Base-by-base conservation (phyloP, 1,140 invertebrate genomes). In the Drosophila pandora region DNA sequence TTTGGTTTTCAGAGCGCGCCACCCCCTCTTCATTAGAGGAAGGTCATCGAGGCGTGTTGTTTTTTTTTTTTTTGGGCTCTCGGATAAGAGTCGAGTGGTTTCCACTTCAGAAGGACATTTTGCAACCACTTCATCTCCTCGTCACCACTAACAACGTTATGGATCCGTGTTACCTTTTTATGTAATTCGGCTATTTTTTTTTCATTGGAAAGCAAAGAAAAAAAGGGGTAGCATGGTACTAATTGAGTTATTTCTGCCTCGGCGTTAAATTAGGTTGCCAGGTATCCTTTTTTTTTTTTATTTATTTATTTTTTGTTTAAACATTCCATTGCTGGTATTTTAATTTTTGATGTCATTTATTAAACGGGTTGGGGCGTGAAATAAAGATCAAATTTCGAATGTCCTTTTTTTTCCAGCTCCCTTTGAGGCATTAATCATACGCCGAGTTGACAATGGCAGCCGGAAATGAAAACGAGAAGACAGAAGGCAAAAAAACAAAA, bases 261-360 rank as follows among this genome's bases (percentile, higher is more conserved):
- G 82, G 78, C 88, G 83, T 88, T 60, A 87, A 88, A 87, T 87
- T 88, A 83, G 83, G 83, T 83, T 88, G 76, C 52, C 21, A 17
- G 47, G 22, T 25, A 61, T 39, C 70, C 61, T 68, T 68, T 74
- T 25, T 37, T 22, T 57, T 17, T 2, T 17, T 7, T 13, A 13
- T 34, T 22, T 45, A n/a, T n/a, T n/a, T n/a, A n/a, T 17, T 4
- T 7, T 4, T 7, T 45, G 8, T 64, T 47, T 49, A 48, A 17
- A 43, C 32, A 47, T 9, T n/a, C 30, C 28, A 23, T 55, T 57
- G 50, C 57, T 70, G 61, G 70, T 47, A 59, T 82, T 87, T 87
- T 83, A 88, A 87, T 83, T 87, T 88, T 79, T 83, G 78, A 79
- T 87, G 63, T 79, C 83, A 87, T 88, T 87, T 87, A 87, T 89